phyloP scores from a whole-genome alignment of 2,888 invertebrate genomes.

The Antheraea yamamai region DNA sequence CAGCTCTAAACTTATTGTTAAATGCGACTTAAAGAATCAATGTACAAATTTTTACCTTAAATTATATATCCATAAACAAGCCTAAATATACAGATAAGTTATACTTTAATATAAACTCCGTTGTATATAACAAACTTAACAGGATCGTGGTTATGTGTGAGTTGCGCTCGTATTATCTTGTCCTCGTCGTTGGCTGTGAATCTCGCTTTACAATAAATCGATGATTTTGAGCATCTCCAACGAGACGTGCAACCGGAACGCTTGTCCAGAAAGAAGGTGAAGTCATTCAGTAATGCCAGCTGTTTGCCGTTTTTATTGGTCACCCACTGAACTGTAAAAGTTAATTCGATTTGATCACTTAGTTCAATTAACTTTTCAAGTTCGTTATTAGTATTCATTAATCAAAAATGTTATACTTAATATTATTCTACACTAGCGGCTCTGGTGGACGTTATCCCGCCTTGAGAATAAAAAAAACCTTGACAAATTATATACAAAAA shows the following conservation, averaged over 20 bases:
- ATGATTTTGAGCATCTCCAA: slow-evolving; percentile 7
- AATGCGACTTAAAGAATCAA: too few species aligned
- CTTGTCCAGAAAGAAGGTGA: slow-evolving; percentile 6
- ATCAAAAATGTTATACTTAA: too few species aligned
- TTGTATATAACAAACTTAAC: background rate
- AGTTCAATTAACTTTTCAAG: too few species aligned
- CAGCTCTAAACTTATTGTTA: background rate
- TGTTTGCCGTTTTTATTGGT: background rate
- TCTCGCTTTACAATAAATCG: background rate
- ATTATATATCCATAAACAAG: background rate
- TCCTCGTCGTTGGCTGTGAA: background rate
- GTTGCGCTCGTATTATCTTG: background rate
- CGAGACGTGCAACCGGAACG: background rate
- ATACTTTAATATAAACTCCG: background rate
- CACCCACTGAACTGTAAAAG: slow-evolving; percentile 12
- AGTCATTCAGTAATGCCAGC: slow-evolving; percentile 9
- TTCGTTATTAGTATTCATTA: too few species aligned
- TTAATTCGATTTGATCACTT: background rate
- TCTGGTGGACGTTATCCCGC: too few species aligned
- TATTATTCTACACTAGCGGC: too few species aligned
- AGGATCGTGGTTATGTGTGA: background rate
- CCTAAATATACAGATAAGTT: background rate
- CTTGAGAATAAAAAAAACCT: too few species aligned
- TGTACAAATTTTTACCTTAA: too few species aligned
- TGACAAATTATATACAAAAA: too few species aligned